Conservation (phyloP, 2,113 vertebrate species). For the Climacteris rufus region DNA sequence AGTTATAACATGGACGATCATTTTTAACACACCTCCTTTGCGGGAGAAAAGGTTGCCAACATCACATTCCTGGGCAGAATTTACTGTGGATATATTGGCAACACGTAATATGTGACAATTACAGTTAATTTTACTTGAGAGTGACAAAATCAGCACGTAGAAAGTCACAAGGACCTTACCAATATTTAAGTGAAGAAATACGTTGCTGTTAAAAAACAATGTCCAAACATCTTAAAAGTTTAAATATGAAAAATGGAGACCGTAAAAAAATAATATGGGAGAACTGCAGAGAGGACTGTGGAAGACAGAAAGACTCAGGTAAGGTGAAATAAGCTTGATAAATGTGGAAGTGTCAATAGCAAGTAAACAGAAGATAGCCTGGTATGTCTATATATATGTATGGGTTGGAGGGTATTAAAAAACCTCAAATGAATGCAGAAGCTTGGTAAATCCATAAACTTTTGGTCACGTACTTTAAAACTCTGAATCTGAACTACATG, state of each 20-base stretch:
- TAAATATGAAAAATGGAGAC: slow-evolving; percentile 57
- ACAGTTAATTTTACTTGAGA: slow-evolving; percentile 32
- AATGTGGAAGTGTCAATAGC: slow-evolving; percentile 10
- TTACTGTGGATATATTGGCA: background rate
- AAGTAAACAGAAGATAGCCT: slow-evolving; percentile 16
- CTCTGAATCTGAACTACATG: background rate
- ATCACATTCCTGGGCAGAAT: background rate
- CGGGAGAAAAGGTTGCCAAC: background rate
- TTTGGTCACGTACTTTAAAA: background rate
- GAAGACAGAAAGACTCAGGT: slow-evolving; percentile 18
- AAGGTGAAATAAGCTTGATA: slow-evolving; percentile 28
- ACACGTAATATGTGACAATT: slow-evolving; percentile 5
- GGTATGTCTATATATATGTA: background rate
- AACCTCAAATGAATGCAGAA: background rate
- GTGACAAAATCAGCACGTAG: background rate
- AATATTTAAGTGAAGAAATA: slow-evolving; percentile 39
- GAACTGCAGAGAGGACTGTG: background rate
- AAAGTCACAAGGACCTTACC: background rate
- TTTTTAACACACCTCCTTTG: background rate
- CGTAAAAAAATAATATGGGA: slow-evolving; percentile 49
- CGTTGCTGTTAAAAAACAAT: slow-evolving; percentile 26
- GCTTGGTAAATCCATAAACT: background rate
- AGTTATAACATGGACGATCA: background rate
- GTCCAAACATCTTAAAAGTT: slow-evolving; percentile 54
- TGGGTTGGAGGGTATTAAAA: background rate